Base-by-base conservation (phyloP, 2,888 invertebrate species). In the Crossocerus cetratus region DNA sequence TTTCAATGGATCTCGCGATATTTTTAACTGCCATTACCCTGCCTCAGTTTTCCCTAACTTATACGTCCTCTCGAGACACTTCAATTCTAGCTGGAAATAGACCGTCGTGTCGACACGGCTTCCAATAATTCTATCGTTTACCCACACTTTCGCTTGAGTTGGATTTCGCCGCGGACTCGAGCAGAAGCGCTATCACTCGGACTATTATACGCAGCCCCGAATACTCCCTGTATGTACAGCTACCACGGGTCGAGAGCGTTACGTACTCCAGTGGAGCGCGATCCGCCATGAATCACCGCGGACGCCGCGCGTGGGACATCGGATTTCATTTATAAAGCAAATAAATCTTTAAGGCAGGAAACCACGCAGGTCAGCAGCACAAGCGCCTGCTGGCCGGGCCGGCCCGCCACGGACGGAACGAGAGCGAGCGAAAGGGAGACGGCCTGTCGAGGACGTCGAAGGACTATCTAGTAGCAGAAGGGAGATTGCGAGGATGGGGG, bases 271-370 rank as follows among this genome's bases (percentile, higher is more conserved):
- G 74, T 81, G 80, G 32, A 76, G 77, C 56, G 77, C 78, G 72
- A 80, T 75, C 65, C 69, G 69, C 78, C 72, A 83, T 84, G 80
- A 84, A 85, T 85, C 83, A 85, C 76, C 42, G 43, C 42, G 69
- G 44, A 43, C 56, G 66, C 68, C 71, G 60, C 64, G 71, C 65
- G 67, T 54, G 72, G 76, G 83, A 82, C 84, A 82, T 82, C 80
- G 80, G 81, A 76, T 81, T 83, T 83, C 84, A 84, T 85, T 85
- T 84, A 85, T 83, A 82, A 82, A 84, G 80, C 78, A 78, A 81
- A 84, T 85, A 86, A 82, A 83, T 83, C 83, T 83, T 71, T 78
- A 76, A 78, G 82, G 79, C 80, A 79, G 76, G 74, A 82, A 81
- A 82, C 76, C 74, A 74, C 76, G 68, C 73, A 73, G 80, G 76